Base-by-base conservation (phyloP, 2,113 vertebrate genomes). In the Hylia prasina region DNA sequence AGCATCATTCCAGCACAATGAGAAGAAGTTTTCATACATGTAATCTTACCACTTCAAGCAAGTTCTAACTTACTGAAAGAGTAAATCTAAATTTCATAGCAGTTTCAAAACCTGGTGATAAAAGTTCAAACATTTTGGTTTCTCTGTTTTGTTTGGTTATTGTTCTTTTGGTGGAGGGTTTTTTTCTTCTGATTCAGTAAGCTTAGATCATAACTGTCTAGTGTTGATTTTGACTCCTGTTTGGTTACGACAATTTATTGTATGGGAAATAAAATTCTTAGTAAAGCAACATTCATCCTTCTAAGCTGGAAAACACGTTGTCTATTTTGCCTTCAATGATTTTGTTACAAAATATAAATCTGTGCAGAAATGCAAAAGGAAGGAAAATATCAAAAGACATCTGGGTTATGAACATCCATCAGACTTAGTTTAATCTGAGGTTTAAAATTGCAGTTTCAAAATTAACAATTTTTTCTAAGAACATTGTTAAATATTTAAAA, bases 401-500 rank as follows among this genome's bases (percentile, higher is more conserved):
- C 45, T n/a, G 30, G 28, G 22, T 89, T 72, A 13, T 69, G 35
- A 75, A 64, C 35, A 64, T 28, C 14, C 35, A 82, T 81, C 44
- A 89, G 61, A 76, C 25, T 33, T 78, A 47, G 23, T 81, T 86
- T 82, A 56, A 87, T 23, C 23, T 72, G 16, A 28, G 16, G 21
- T 92, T 83, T 64, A 69, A 89, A 88, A 87, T 1, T n/a, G 27
- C 15, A 66, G 45, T 47, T 81, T 95, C 84, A 92, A 94, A 94
- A 91, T 85, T 82, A 60, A 90, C 39, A 79, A 8, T 57, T 81
- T 83, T 3, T 79, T 90, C 50, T 73, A 85, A 80, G 78, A 95
- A 87, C 12, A 53, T 33, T 37, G 78, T 91, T 65, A 92, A 89
- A 93, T 93, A 92, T 86, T 90, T 94, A 60, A 95, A 90, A 39